Percentiles rank a stretch among this genome's conserved stretches.
These are phyloP conservation scores for Odontocolon sp. DNA, from an alignment of 2,888 invertebrate genomes.

Conservation along the genomic window DNA sequence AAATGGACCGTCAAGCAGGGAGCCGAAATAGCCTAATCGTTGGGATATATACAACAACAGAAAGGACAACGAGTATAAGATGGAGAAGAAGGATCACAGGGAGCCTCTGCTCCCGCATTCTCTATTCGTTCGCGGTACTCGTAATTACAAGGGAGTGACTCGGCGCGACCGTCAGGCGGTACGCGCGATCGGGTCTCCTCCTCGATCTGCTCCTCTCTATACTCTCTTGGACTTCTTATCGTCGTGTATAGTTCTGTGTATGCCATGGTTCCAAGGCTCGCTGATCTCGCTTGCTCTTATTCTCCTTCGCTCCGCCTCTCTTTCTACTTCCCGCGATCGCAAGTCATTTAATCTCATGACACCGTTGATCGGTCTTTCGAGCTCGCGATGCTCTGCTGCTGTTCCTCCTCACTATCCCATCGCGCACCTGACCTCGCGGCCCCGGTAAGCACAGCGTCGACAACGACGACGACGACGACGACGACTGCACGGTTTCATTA, in stretches of 20 bases:
- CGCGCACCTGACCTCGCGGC: conserved; percentile 53
- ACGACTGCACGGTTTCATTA: conserved; percentile 43
- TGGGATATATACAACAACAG: conserved; percentile 62
- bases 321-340: conserved; percentile 58
- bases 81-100: conserved; percentile 32
- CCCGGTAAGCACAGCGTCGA: conserved; percentile 28
- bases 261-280: conserved; percentile 35
- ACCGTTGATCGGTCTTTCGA: conserved; percentile 65
- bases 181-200: conserved; percentile 52
- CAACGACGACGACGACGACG: conserved; percentile 8
- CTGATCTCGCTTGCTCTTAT: conserved; percentile 63
- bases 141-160: conserved; percentile 79
- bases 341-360: conserved; percentile 78
- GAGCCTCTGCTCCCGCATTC: conserved; percentile 51
- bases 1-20: conserved; percentile 71
- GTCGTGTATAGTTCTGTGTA: conserved; percentile 36
- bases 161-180: conserved; percentile 69
- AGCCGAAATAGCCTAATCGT: conserved; percentile 76
- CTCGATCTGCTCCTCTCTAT: conserved; percentile 30
- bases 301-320: conserved; percentile 56
- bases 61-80: conserved; percentile 1
- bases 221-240: conserved; percentile 62
- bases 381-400: conserved; percentile 37
- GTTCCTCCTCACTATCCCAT: conserved; percentile 45
- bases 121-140: conserved; percentile 71